Evolutionary conservation across 2,888 invertebrate genomes (phyloP).

Genomic region (Stegophylla sp.): DNA sequence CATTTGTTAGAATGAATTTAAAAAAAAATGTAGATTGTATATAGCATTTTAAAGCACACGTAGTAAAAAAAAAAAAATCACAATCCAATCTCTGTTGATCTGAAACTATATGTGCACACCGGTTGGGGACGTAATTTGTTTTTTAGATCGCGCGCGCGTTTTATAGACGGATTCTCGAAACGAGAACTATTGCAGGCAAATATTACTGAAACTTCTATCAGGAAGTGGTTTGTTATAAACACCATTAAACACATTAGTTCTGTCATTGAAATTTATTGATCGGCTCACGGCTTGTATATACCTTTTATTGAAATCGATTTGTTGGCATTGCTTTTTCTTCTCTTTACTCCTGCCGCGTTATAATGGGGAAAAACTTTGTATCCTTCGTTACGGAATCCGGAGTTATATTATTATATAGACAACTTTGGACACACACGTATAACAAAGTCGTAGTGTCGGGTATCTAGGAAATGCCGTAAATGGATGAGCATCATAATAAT

Average conservation of each 20-base stretch:
- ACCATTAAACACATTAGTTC: constrained; percentile 35
- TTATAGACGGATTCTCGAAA: background rate
- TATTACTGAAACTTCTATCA: background rate
- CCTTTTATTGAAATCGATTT: constrained; percentile 1
- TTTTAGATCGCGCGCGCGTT: background rate
- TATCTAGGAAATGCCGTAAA: constrained; percentile 26
- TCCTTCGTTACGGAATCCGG: background rate
- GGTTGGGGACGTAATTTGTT: too few species aligned
- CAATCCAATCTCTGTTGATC: too few species aligned
- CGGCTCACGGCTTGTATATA: background rate
- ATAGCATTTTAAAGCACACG: too few species aligned
- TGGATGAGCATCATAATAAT: too few species aligned
- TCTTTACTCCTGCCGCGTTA: background rate
- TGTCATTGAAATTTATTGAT: constrained; percentile 33
- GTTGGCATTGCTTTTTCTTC: background rate
- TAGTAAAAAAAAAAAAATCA: too few species aligned
- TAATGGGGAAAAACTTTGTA: constrained; percentile 6
- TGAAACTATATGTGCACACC: too few species aligned
- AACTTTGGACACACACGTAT: background rate
- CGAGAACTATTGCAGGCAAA: background rate
- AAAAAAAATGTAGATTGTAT: too few species aligned
- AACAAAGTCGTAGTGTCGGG: background rate
- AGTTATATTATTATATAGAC: background rate
- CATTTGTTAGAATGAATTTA: too few species aligned
- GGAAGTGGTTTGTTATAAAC: background rate